Evolutionary conservation across 2,888 invertebrate species (phyloP), one percentile per base, ranked within the genome.

Genomic region (Nudaria mundana): DNA sequence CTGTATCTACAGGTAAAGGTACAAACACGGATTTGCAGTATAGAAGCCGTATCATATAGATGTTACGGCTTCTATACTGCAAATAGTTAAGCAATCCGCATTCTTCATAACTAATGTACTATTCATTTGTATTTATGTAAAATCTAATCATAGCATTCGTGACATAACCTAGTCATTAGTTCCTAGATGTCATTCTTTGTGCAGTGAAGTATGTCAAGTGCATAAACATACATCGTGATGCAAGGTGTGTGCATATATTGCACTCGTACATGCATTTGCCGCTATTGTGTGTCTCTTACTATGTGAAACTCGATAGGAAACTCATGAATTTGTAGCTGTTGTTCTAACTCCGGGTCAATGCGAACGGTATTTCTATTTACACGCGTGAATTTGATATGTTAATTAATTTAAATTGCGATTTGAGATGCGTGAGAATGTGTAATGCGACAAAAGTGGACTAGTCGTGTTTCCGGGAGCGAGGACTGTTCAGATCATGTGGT

Each of bases 361-460:
- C 47, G 42, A 52, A 51, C 53, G 52, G 60, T 55, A 55, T 43
- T 42, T 47, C 36, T 49, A 42, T 33, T 22, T 52, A n/a, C n/a
- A n/a, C n/a, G 47, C 50, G 45, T 50, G 57, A 61, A 56, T 61
- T 64, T 61, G 63, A 62, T 61, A 71, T 69, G 69, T 52, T 63
- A 70, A 71, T 70, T 62, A 63, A 69, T 69, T 69, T 65, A 67
- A 70, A 71, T 71, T 38, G 49, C 42, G 44, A 58, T 65, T 60
- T 57, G 49, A 64, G 66, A 60, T 56, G 52, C 67, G 66, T 71
- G 71, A 59, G 71, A 69, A 66, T 47, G 44, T 11, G 39, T 47
- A 38, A n/a, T 30, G 33, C 30, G 29, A 20, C 40, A 36, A 30
- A 48, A 30, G 37, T 34, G 40, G 37, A 39, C 31, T 40, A 40